Conservation (phyloP, 2,888 invertebrate genomes). For the Scaptomyza polygonia region DNA sequence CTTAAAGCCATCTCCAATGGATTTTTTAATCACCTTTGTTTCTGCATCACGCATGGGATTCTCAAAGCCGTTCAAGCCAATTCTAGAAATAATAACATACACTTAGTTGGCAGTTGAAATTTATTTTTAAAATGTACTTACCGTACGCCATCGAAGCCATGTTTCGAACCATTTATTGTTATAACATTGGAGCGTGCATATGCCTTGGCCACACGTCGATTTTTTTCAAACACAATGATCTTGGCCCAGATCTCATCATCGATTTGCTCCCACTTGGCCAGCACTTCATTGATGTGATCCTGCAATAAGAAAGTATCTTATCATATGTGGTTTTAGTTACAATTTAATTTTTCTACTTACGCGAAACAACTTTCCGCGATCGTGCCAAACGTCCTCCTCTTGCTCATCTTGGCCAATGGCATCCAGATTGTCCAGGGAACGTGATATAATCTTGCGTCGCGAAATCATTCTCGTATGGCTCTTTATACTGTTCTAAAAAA, state of each 20-base stretch:
- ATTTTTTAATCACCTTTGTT: conserved; percentile 95
- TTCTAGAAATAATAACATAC: conserved; percentile 86
- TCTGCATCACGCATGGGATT: conserved; percentile 97
- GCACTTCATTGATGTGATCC: conserved; percentile 98
- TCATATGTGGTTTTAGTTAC: neutral
- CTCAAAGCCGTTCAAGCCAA: conserved; percentile 97
- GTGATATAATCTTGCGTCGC: conserved; percentile 94
- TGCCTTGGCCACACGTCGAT: conserved; percentile 97
- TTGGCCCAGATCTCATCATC: conserved; percentile 99
- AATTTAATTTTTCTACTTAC: conserved; percentile 85
- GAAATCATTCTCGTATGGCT: conserved; percentile 90
- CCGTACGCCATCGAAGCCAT: conserved; percentile 98
- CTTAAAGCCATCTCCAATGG: conserved; percentile 93
- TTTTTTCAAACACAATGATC: conserved; percentile 97
- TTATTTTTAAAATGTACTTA: conserved; percentile 83
- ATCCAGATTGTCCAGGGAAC: conserved; percentile 94
- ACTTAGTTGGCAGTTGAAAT: neutral
- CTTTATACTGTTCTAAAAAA: conserved; percentile 33
- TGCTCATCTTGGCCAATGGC: conserved; percentile 90
- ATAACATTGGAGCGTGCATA: conserved; percentile 97
- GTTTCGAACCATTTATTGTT: conserved; percentile 97
- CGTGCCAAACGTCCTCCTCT: conserved; percentile 94
- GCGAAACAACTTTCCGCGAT: conserved; percentile 95
- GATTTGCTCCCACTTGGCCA: conserved; percentile 97
- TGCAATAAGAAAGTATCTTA: conserved; percentile 83